These are phyloP conservation scores for Cecidostiba fungosa DNA, from an alignment of 2,888 invertebrate genomes.

Conservation along the genomic window DNA sequence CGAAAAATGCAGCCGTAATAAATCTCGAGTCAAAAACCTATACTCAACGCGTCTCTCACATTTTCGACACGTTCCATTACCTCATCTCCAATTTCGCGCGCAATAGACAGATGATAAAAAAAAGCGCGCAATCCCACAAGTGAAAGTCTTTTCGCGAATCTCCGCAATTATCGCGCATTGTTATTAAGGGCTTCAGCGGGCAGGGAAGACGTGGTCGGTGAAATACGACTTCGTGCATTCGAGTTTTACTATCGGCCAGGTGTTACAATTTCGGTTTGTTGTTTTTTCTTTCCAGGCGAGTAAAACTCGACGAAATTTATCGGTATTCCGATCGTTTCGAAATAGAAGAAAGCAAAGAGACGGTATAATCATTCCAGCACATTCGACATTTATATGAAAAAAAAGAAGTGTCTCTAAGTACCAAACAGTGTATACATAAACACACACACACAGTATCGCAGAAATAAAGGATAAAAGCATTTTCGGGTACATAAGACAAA, in stretches of 20 bases:
- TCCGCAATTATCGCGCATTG: constrained; percentile 45
- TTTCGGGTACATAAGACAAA: background rate
- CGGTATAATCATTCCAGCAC: too few species aligned
- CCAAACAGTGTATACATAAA: background rate
- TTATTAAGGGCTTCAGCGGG: constrained; percentile 54
- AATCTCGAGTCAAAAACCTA: background rate
- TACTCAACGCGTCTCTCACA: background rate
- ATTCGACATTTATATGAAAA: too few species aligned
- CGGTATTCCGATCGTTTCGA: background rate
- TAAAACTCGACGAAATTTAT: background rate
- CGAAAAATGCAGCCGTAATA: background rate
- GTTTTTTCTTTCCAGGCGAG: background rate
- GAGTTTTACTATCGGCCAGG: constrained; percentile 22
- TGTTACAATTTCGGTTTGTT: constrained; percentile 14
- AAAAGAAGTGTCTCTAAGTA: background rate
- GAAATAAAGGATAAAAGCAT: background rate
- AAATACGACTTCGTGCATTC: constrained; percentile 48
- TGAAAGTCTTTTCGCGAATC: constrained; percentile 51
- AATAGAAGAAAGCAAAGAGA: too few species aligned
- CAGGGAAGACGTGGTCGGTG: constrained; percentile 43
- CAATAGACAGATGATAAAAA: background rate
- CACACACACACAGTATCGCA: background rate
- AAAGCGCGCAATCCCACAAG: constrained; percentile 19
- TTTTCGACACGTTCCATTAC: constrained; percentile 7
- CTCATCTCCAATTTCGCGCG: constrained; percentile 6